Evolutionary conservation across 2,113 vertebrate species (phyloP), one percentile per base, ranked within the genome.

Genomic region (Bufo gargarizans): DNA sequence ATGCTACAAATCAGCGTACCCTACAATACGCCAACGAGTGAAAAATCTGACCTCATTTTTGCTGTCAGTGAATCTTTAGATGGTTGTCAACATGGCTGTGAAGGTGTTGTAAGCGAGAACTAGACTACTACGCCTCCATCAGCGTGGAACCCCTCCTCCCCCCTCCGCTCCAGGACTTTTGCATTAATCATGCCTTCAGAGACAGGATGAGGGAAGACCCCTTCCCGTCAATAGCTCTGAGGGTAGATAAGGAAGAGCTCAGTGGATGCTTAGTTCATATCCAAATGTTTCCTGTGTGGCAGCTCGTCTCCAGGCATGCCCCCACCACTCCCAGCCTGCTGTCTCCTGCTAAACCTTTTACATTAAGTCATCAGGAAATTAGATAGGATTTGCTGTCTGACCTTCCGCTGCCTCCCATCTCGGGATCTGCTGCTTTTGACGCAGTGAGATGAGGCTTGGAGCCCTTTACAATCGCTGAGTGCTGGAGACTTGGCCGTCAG

Each of bases 291-390:
- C 87, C 87, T 88, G 87, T 77, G 69, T 19, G 58, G 71, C 87
- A 22, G 72, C 82, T 50, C 47, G 4, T 69, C 59, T 69, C 71
- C 82, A 76, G 72, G 65, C 81, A 84, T 84, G 72, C 55, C 81
- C 86, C 49, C 56, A 55, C 79, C 74, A 76, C 74, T 71, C 58
- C 80, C 49, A 47, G 77, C 87, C 82, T 78, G 74, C 82, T 69
- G 72, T 56, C 82, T 89, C 49, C 33, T 49, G 17, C 82, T 88
- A 89, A 89, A 84, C 82, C 72, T 82, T 78, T 84, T 84, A 84
- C 87, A 53, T 84, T 77, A 56, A 89, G 87, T 77, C 81, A 78
- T 89, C 87, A 84, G 87, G 87, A 89, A 89, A 89, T 89, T 82
- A 89, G 82, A 88, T 63, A 71, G 87, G 87, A 89, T 89, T 89